Conservation (phyloP, 2,797 vertebrate species). For the Simalia tracyae region DNA sequence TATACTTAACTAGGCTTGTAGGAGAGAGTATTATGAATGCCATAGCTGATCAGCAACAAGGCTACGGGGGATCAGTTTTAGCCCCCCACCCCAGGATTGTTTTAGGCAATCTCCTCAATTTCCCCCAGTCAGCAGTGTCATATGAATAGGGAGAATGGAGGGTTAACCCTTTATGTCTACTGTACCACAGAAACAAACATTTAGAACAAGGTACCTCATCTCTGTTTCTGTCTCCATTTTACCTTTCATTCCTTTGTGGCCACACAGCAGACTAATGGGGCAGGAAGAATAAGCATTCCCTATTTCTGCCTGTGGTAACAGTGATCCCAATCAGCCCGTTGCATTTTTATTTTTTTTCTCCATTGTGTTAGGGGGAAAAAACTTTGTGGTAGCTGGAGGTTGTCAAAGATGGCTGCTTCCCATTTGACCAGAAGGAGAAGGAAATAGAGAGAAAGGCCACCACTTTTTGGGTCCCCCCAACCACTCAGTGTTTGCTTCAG, state of each 20-base stretch:
- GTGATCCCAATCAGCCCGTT: neutral
- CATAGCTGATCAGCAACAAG: neutral
- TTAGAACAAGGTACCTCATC: neutral
- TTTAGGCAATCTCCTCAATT: neutral
- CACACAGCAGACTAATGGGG: neutral
- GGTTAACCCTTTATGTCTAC: neutral
- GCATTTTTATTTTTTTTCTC: neutral
- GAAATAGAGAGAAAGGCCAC: neutral
- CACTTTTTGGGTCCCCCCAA: neutral
- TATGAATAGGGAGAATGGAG: neutral
- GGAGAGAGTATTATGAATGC: neutral
- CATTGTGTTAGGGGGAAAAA: neutral
- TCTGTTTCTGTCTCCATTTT: neutral
- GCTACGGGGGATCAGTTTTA: neutral
- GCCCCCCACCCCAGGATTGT: neutral
- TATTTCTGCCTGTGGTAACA: neutral
- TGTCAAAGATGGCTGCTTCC: neutral
- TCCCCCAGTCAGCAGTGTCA: neutral
- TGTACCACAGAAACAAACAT: neutral
- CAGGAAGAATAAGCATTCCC: neutral
- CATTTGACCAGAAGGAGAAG: neutral
- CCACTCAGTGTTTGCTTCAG: neutral
- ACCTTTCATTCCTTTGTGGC: neutral
- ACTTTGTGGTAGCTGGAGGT: neutral
- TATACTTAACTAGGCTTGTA: neutral